These are phyloP conservation scores for Agriopis marginaria DNA, from an alignment of 2,888 invertebrate species.

Conservation along the genomic window DNA sequence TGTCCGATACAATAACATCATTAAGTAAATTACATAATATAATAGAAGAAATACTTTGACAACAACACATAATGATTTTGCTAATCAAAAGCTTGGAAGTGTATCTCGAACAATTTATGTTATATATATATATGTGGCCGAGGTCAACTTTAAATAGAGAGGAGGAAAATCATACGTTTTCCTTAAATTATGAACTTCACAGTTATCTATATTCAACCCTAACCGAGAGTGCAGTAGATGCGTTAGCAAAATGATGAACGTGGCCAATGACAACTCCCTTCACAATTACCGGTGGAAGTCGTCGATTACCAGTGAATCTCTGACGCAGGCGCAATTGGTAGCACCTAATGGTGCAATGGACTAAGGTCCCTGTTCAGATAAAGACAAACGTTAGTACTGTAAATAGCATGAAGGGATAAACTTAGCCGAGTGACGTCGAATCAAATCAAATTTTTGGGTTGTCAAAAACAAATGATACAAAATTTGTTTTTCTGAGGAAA, in stretches of 20 bases:
- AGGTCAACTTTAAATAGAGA: background rate
- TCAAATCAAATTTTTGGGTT: background rate
- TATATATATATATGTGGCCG: too few species aligned
- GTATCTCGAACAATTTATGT: background rate
- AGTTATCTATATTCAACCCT: background rate
- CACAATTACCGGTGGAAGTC: constrained; percentile 46
- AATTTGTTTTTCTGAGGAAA: too few species aligned
- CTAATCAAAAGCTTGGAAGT: background rate
- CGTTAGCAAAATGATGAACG: constrained; percentile 11
- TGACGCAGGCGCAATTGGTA: constrained; percentile 47
- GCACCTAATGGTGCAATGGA: constrained; percentile 47
- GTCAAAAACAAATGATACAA: too few species aligned
- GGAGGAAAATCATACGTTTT: background rate
- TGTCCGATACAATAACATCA: too few species aligned
- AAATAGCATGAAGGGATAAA: background rate
- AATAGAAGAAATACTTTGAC: background rate
- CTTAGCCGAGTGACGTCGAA: background rate
- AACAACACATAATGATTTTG: background rate
- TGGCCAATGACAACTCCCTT: constrained; percentile 25
- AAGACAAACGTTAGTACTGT: background rate
- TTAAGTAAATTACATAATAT: too few species aligned
- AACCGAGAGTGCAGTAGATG: constrained; percentile 71
- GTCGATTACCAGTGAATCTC: constrained; percentile 47
- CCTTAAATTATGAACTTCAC: background rate
- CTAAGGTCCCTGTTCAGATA: constrained; percentile 28